Evolutionary conservation across 2,797 vertebrate species (phyloP).

Genomic region (Anniella stebbinsi): DNA sequence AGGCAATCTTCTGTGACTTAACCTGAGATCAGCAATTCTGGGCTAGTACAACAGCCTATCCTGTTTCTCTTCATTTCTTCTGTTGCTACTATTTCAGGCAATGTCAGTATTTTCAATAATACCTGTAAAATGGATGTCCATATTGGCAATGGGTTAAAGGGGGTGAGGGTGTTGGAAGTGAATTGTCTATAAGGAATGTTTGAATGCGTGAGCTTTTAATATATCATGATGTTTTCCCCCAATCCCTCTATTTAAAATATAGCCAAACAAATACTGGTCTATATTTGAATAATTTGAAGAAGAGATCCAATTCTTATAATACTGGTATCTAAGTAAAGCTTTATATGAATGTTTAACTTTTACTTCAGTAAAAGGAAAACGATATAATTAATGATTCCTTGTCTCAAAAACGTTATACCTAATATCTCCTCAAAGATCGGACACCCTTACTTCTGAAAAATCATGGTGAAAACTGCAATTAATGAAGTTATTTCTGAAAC

Average conservation of each 20-base stretch:
- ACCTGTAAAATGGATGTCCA: not conserved
- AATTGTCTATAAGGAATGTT: not conserved
- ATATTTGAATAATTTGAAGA: not conserved
- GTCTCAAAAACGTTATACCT: not conserved
- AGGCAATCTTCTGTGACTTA: conserved; percentile 1
- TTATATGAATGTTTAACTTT: conserved; percentile 4
- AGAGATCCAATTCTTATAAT: not conserved
- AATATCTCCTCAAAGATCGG: not conserved
- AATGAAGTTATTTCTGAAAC: not conserved
- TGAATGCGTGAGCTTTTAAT: not conserved
- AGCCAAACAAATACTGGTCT: not conserved
- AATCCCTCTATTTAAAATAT: not conserved
- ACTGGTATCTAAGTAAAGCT: not conserved
- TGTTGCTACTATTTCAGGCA: conserved; percentile 1
- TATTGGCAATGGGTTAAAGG: not conserved
- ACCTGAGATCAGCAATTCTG: not conserved
- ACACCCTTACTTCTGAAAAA: not conserved
- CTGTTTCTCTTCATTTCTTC: not conserved
- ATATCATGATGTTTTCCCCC: not conserved
- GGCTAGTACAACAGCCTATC: not conserved
- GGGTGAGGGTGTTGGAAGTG: not conserved
- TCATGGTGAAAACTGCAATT: not conserved
- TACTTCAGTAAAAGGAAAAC: not conserved
- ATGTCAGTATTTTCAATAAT: conserved; percentile 3
- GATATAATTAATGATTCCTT: not conserved